Percentiles rank a stretch among this genome's conserved stretches.
Conservation (phyloP, 2,888 invertebrate species). For the Microctonus hyperodae region DNA sequence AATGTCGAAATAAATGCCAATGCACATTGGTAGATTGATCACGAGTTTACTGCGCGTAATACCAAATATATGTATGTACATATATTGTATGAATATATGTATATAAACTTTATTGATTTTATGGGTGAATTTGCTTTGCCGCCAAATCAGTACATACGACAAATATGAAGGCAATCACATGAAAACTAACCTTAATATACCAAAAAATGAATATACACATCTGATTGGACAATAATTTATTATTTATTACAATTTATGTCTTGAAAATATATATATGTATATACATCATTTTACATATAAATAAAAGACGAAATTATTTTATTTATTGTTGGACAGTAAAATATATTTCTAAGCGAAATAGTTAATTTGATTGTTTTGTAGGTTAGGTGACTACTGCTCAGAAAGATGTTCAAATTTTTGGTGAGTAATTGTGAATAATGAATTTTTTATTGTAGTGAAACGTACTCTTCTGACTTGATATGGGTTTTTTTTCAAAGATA, state of each 20-base stretch:
- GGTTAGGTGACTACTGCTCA: background rate
- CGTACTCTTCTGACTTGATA: background rate
- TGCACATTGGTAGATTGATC: background rate
- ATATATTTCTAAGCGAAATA: background rate
- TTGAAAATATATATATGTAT: too few relatives aligned
- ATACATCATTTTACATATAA: background rate
- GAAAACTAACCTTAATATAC: background rate
- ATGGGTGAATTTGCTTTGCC: background rate
- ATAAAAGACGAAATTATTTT: background rate
- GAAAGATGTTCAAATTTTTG: slow-evolving; percentile 53
- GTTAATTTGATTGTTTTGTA: background rate
- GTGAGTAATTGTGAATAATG: slow-evolving; percentile 43
- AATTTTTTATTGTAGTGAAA: slow-evolving; percentile 14
- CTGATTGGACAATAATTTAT: background rate
- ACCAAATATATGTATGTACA: background rate
- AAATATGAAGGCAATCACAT: background rate
- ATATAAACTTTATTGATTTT: background rate
- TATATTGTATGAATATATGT: background rate
- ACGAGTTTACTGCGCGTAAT: background rate
- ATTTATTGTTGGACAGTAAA: background rate
- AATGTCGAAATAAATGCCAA: background rate
- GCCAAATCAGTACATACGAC: background rate
- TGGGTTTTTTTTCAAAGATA: slow-evolving; percentile 67
- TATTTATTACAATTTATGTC: background rate
- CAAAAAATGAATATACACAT: background rate